Percentiles rank a stretch among this genome's conserved stretches.
phyloP scores from a whole-genome alignment of 1,140 invertebrate genomes.

The Delia radicum region DNA sequence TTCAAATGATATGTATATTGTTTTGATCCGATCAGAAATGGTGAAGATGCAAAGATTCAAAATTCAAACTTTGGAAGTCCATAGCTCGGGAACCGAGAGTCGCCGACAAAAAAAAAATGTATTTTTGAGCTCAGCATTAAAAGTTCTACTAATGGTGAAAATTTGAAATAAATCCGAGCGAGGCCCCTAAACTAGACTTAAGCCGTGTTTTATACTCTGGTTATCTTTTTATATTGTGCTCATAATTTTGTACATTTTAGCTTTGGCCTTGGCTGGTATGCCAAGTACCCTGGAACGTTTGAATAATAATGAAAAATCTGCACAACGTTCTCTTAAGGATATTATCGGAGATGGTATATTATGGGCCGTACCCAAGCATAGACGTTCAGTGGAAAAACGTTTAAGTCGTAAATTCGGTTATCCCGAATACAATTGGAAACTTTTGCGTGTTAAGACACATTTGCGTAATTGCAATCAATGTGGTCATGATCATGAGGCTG shows the following conservation, averaged over 20 bases:
- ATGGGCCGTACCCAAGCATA: slow-evolving; percentile 77
- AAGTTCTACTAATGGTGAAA: no score
- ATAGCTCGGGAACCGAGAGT: no score
- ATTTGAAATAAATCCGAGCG: no score
- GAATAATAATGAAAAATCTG: neutral
- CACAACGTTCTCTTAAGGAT: slow-evolving; percentile 58
- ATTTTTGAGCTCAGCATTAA: no score
- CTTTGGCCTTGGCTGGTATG: slow-evolving; percentile 35
- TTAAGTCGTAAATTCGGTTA: slow-evolving; percentile 70
- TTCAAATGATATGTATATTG: no score
- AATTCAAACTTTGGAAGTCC: no score
- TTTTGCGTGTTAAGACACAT: slow-evolving; percentile 69
- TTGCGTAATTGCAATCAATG: slow-evolving; percentile 75
- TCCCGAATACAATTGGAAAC: slow-evolving; percentile 67
- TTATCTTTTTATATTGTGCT: neutral
- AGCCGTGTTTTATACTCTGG: neutral
- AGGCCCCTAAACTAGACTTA: no score
- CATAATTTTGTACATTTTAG: neutral
- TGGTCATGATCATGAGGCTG: slow-evolving; percentile 76
- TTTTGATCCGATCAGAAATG: no score
- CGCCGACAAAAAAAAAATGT: no score
- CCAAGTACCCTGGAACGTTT: neutral
- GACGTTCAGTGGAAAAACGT: slow-evolving; percentile 74
- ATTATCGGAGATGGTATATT: slow-evolving; percentile 73
- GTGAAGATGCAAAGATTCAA: no score